Percentiles rank a stretch among this genome's conserved stretches.
phyloP scores from a whole-genome alignment of 2,113 vertebrate species.

The Melanerpes formicivorus region DNA sequence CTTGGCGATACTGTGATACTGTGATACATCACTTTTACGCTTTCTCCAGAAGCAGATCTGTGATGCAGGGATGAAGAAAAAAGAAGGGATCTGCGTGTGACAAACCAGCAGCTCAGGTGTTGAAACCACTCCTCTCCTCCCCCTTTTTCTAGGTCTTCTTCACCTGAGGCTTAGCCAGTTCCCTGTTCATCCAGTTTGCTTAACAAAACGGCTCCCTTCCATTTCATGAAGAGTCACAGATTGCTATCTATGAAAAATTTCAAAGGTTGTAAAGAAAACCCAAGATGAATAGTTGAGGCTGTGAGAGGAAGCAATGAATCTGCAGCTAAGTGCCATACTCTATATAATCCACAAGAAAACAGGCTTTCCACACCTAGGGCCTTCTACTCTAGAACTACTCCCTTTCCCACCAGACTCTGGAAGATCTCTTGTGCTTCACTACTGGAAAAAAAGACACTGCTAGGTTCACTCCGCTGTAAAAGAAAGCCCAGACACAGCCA shows the following conservation, averaged over 20 bases:
- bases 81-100: neutral
- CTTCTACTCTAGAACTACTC: neutral
- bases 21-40: neutral
- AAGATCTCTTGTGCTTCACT: neutral
- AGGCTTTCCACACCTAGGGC: neutral
- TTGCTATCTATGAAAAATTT: neutral
- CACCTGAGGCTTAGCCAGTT: neutral
- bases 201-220: neutral
- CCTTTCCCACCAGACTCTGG: neutral
- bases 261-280: neutral
- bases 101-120: neutral
- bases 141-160: neutral
- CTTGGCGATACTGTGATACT: too few species aligned
- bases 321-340: neutral
- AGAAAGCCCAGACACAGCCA: neutral
- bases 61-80: neutral
- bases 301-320: neutral
- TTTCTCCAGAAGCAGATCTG: neutral
- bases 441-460: neutral
- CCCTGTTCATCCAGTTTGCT: neutral
- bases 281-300: neutral
- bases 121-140: neutral
- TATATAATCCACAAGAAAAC: neutral
- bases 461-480: neutral
- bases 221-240: neutral